Conservation (phyloP, 2,888 invertebrate genomes). For the Hetaerina titia region DNA sequence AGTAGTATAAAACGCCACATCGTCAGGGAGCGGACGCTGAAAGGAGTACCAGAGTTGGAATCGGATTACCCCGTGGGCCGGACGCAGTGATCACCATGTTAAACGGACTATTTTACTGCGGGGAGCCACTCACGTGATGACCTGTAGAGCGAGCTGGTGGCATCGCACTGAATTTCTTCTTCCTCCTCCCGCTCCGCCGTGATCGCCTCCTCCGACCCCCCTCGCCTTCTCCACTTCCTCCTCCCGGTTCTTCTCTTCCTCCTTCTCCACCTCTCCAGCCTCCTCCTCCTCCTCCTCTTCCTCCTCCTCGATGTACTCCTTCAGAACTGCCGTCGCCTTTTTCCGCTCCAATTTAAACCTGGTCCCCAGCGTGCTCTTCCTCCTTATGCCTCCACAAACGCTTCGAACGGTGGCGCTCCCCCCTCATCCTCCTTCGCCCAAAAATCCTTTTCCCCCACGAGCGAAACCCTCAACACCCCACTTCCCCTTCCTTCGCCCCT, state of each 20-base stretch:
- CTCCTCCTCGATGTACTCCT: constrained; percentile 44
- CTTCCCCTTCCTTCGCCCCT: not conserved
- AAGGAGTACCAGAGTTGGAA: no score
- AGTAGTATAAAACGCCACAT: no score
- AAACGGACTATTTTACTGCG: not conserved
- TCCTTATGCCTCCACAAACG: constrained; percentile 25
- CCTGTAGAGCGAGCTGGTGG: constrained; percentile 35
- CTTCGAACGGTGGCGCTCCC: not conserved
- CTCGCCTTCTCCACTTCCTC: not conserved
- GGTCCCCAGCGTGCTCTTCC: constrained; percentile 46
- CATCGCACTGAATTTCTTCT: constrained; percentile 11
- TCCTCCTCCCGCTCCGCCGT: not conserved
- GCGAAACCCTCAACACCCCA: not conserved
- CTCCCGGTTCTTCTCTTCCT: constrained; percentile 3
- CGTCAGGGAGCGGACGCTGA: no score
- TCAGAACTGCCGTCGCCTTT: not conserved
- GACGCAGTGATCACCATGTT: no score
- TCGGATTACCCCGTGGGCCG: no score
- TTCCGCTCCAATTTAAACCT: constrained; percentile 46
- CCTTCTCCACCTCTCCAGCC: not conserved
- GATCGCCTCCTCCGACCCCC: not conserved
- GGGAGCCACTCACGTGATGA: not conserved
- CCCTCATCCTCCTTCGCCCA: not conserved
- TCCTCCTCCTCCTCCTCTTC: constrained; percentile 3
- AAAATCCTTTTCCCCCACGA: not conserved